These are phyloP conservation scores for Brachyptera putata DNA, from an alignment of 2,888 invertebrate genomes.

Conservation along the genomic window DNA sequence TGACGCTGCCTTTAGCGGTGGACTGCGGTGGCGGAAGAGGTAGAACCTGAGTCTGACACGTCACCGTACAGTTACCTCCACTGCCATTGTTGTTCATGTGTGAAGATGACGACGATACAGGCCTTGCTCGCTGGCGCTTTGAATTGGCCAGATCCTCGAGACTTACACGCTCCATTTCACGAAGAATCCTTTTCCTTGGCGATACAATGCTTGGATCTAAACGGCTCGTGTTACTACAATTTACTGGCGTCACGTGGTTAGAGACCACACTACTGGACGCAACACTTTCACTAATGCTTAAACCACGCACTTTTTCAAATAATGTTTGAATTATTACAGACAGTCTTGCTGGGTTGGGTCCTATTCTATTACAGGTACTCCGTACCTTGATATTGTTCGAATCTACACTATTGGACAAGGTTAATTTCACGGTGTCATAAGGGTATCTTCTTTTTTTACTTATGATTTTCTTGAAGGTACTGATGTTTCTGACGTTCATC, in stretches of 20 bases:
- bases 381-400: slow-evolving; percentile 21
- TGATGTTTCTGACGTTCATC: slow-evolving; percentile 31
- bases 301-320: slow-evolving; percentile 35
- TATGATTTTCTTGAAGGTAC: slow-evolving; percentile 41
- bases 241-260: slow-evolving; percentile 27
- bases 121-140: slow-evolving; percentile 46
- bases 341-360: slow-evolving; percentile 25
- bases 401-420: no score
- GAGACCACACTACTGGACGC: slow-evolving; percentile 14
- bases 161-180: slow-evolving; percentile 74
- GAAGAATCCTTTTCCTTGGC: slow-evolving; percentile 75
- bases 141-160: slow-evolving; percentile 59
- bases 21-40: slow-evolving; percentile 37
- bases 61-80: slow-evolving; percentile 41
- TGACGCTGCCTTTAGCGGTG: slow-evolving; percentile 45
- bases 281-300: slow-evolving; percentile 14
- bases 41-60: slow-evolving; percentile 39
- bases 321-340: slow-evolving; percentile 36
- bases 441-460: slow-evolving; percentile 64
- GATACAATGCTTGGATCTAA: slow-evolving; percentile 61
- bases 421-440: slow-evolving; percentile 40
- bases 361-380: slow-evolving; percentile 19
- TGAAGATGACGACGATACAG: slow-evolving; percentile 34
- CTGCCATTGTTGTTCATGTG: slow-evolving; percentile 37
- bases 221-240: slow-evolving; percentile 30